A percentile compares a stretch with the other conserved stretches of the same genome.
Evolutionary conservation across 23 tunicate genomes (phyloP).

Genomic region (Botrylloides violaceus): DNA sequence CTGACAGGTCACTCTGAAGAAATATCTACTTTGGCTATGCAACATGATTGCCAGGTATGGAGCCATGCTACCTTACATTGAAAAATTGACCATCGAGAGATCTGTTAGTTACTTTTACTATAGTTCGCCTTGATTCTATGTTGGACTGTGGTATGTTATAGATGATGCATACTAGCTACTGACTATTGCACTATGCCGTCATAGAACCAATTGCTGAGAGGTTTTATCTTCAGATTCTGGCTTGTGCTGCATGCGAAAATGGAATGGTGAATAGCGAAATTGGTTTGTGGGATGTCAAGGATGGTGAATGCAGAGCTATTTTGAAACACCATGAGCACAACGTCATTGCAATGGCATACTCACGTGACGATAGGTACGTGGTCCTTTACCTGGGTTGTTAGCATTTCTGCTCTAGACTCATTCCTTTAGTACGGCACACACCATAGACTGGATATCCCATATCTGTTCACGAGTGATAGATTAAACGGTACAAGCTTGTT

Average conservation of each 20-base stretch:
- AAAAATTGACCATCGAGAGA: too few relatives aligned
- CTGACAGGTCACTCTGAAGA: constrained; percentile 70
- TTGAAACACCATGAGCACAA: constrained; percentile 62
- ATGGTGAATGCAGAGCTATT: constrained; percentile 33
- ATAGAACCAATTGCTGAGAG: too few relatives aligned
- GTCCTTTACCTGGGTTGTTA: not conserved
- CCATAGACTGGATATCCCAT: not conserved
- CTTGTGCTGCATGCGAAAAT: constrained; percentile 68
- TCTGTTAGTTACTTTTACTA: too few relatives aligned
- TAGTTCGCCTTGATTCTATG: too few relatives aligned
- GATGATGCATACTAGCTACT: too few relatives aligned
- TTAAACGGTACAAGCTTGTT: too few relatives aligned
- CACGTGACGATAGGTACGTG: constrained; percentile 75
- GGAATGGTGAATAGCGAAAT: constrained; percentile 53
- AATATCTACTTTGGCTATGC: constrained; percentile 71
- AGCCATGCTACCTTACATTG: not conserved
- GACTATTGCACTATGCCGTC: too few relatives aligned
- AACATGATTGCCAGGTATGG: constrained; percentile 73
- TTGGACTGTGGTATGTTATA: too few relatives aligned
- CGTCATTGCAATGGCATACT: constrained; percentile 44
- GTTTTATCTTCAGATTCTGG: constrained; percentile 51
- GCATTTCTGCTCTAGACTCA: not conserved
- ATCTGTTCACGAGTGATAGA: too few relatives aligned
- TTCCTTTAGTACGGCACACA: not conserved
- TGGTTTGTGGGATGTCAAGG: constrained; percentile 55